Conservation (phyloP, 2,888 invertebrate genomes). For the Cryptus armator region DNA sequence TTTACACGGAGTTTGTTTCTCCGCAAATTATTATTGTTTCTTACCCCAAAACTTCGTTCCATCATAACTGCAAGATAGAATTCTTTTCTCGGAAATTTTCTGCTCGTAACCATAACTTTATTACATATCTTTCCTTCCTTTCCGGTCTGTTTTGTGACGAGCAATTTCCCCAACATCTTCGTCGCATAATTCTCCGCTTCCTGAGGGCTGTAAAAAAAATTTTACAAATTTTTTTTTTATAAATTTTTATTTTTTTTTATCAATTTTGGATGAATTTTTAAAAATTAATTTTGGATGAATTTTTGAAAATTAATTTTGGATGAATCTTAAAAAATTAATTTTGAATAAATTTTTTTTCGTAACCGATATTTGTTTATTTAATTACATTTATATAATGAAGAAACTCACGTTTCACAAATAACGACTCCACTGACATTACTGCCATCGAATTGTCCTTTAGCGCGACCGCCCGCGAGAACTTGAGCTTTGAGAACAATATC, state of each 20-base stretch:
- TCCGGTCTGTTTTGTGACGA: conserved; percentile 98
- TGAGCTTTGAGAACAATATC: conserved; percentile 96
- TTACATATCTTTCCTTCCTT: conserved; percentile 96
- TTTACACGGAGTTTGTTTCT: neutral
- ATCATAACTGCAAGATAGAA: conserved; percentile 99
- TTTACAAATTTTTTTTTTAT: neutral
- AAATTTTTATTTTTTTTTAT: neutral
- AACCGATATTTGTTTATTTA: too few relatives aligned
- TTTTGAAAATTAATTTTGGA: neutral
- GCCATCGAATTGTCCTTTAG: conserved; percentile 96
- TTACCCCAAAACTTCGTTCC: conserved; percentile 97
- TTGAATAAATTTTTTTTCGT: too few relatives aligned
- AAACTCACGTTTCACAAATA: conserved; percentile 93
- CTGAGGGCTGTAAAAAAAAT: conserved; percentile 87
- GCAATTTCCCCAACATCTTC: conserved; percentile 95
- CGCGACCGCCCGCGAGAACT: conserved; percentile 97
- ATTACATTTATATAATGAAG: neutral
- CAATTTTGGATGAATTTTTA: neutral
- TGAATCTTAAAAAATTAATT: too few relatives aligned
- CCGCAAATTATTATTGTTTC: conserved; percentile 73
- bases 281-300: neutral
- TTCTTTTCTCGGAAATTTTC: conserved; percentile 98
- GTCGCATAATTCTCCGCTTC: conserved; percentile 92
- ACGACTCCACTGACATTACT: conserved; percentile 97
- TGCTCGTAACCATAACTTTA: conserved; percentile 97